These are phyloP conservation scores for Vanacampus margaritifer DNA, from an alignment of 2,113 vertebrate genomes.

Conservation along the genomic window DNA sequence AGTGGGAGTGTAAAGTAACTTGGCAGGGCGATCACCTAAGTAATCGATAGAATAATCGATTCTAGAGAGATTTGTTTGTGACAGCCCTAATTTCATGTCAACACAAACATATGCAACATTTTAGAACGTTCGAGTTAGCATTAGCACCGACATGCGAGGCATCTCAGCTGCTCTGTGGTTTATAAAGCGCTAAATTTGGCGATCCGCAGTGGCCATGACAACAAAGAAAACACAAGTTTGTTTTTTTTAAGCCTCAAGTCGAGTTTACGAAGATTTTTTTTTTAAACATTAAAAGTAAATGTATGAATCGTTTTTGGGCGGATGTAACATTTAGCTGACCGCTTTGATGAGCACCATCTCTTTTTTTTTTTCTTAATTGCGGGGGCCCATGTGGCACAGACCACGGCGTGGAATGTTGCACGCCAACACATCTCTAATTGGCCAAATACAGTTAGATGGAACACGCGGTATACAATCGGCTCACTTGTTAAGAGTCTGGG, in stretches of 20 bases:
- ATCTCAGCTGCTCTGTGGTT: too few species aligned
- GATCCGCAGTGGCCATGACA: neutral
- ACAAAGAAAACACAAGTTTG: neutral
- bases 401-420: conserved; percentile 35
- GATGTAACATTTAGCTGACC: neutral
- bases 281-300: neutral
- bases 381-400: neutral
- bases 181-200: neutral
- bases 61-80: too few species aligned
- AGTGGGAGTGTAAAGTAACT: too few species aligned
- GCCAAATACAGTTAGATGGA: conserved; percentile 39
- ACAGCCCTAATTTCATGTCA: too few species aligned
- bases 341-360: conserved; percentile 7
- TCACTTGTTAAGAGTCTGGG: conserved; percentile 53
- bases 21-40: too few species aligned
- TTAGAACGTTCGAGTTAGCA: too few species aligned
- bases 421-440: conserved; percentile 54
- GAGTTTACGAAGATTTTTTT: neutral
- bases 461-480: conserved; percentile 48
- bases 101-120: too few species aligned
- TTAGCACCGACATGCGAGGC: too few species aligned
- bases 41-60: too few species aligned
- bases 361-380: conserved; percentile 16
- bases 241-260: too few species aligned
- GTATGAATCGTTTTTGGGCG: neutral